Percentiles rank a stretch among this genome's conserved stretches.
phyloP scores from a whole-genome alignment of 2,888 invertebrate genomes.

The Drosophila nigricruria region DNA sequence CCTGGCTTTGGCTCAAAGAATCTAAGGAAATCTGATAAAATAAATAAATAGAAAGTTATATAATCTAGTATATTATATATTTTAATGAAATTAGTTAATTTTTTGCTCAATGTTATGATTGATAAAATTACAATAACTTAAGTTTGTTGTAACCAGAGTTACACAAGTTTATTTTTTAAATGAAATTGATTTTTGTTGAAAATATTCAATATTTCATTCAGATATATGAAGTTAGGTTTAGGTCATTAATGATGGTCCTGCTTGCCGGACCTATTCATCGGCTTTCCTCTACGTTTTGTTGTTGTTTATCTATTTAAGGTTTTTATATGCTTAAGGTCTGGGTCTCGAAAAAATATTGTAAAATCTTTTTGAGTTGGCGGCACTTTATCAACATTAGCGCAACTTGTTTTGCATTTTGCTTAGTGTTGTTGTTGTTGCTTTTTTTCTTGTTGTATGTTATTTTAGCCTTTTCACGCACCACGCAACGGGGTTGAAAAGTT shows the following conservation, averaged over 20 bases:
- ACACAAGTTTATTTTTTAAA: neutral
- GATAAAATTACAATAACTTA: no score
- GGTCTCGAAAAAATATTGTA: constrained; percentile 37
- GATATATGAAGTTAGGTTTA: neutral
- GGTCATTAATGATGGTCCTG: constrained; percentile 4
- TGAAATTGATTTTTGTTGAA: neutral
- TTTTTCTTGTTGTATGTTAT: constrained; percentile 49
- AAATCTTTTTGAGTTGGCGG: constrained; percentile 66
- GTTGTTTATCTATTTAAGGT: constrained; percentile 18
- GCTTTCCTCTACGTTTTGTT: neutral
- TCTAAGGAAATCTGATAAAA: neutral
- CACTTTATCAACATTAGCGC: constrained; percentile 72
- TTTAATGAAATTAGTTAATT: neutral
- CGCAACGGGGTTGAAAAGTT: constrained; percentile 69
- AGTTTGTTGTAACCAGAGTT: no score
- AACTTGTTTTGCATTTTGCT: constrained; percentile 59
- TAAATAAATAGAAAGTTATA: neutral
- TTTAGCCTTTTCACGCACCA: constrained; percentile 72
- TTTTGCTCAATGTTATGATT: neutral
- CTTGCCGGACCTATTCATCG: constrained; percentile 1
- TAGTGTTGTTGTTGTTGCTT: constrained; percentile 28
- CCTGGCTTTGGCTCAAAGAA: neutral
- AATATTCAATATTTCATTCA: neutral
- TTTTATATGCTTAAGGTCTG: constrained; percentile 26
- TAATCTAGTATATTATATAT: neutral